Base-by-base conservation (phyloP, 2,113 vertebrate genomes). In the Labeo rohita region DNA sequence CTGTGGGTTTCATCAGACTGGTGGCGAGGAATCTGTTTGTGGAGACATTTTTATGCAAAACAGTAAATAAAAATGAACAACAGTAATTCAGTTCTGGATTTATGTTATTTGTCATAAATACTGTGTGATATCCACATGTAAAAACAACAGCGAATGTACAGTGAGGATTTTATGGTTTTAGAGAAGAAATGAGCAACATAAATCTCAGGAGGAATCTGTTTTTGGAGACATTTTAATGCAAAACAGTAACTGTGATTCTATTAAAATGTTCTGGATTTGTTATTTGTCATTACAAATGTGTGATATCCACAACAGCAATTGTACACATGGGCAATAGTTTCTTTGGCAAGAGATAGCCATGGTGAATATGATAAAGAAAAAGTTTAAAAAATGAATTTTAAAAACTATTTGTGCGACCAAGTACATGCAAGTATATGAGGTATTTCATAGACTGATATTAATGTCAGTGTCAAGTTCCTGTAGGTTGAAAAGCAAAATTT, bases 1-100 rank as follows among this genome's bases (percentile, higher is more conserved):
- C 89, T 0, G 97, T 83, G 0, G 98, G 94, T 85, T 98, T 90
- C 96, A 98, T 89, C 84, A 96, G 93, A 0, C 97, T 98, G 0
- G 96, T 95, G 47, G 94, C 96, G 83, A 99, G 88, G 73, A 95
- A 96, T 92, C 98, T 99, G 78, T 79, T 65, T 59, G 9, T 52
- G 45, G 11, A 76, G 23, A 81, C 4, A 16, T 49, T 79, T 83
- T 88, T 16, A 84, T 63, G 65, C 43, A 45, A 68, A 83, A 76
- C 18, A 28, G 54, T 80, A 80, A 85, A 81, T 63, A 65, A 34
- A 28, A 47, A 23, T 12, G 36, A 50, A 47, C 63, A 36, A 80
- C 3, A 75, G 54, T 49, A 73, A 39, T 80, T 73, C 56, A 34
- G 52, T 73, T 72, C 15, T 28, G 83, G 21, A 54, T n/a, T 77